Evolutionary conservation across 2,888 invertebrate species (phyloP), one percentile per base, ranked within the genome.

Genomic region (Agrotis clavis): DNA sequence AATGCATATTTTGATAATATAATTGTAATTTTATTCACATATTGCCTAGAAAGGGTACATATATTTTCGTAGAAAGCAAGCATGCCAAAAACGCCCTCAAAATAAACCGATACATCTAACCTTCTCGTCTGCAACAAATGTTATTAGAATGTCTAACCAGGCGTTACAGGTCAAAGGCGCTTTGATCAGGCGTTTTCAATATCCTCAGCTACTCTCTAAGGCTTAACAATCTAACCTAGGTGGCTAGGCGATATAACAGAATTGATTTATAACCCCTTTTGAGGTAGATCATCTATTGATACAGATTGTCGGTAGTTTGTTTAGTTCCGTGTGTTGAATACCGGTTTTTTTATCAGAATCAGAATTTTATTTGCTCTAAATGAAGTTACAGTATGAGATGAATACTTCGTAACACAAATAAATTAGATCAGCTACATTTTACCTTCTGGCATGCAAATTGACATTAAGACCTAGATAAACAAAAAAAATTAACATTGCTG

Each of bases 181-280:
- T 79, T 80, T 76, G 67, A 77, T 74, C 80, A 48, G 61, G 54
- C 77, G 25, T 35, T 69, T 81, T 77, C 82, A 77, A 80, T 77
- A 80, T 62, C 61, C 59, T n/a, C 18, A 18, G n/a, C 30, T 14
- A 16, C 30, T 77, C 79, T 64, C 81, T 30, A 9, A 66, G 50
- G 81, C 11, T 19, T 54, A 54, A 76, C 51, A 59, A 47, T 67
- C 53, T 45, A 61, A 66, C 59, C 65, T 59, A 50, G 30, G 35
- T n/a, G 56, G 21, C 54, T 74, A 41, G 57, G 35, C 11, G 35
- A 69, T 56, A 18, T 61, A 67, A 80, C 61, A 64, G 35, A 73
- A 77, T 81, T 81, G 56, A 77, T 73, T 80, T 50, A 77, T 71
- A 54, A 54, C 18, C 47, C 56, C 74, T 56, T 62, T 6, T 11